Base-by-base conservation (phyloP, 2,888 invertebrate species). In the Erynnis tages region DNA sequence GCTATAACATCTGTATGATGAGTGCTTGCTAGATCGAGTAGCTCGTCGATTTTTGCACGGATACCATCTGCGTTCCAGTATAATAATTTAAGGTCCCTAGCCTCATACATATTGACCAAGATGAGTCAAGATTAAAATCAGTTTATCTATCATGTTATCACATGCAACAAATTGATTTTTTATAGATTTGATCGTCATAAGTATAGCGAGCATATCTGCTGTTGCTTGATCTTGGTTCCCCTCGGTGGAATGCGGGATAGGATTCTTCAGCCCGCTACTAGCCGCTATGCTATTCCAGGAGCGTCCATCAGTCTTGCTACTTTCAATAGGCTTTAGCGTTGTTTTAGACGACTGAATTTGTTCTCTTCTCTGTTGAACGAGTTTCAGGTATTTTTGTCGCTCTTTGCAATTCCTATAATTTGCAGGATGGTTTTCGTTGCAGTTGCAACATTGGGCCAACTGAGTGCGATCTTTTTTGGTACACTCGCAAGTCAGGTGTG, bases 381-480 rank as follows among this genome's bases (percentile, higher is more conserved):
- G 5, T 21, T 21, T 21, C 5, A 21, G 21, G 5, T 21, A 21
- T 21, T 21, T 21, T 5, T 21, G 21, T 21, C 21, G 21, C 14
- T 34, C 32, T 4, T 13, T 13, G n/a, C 13, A 29, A 16, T 30
- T n/a, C 10, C 17, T 3, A 19, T 43, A 54, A 32, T 54, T 54
- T 5, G 57, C 56, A 4, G 55, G 49, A 19, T 59, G 59, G 4
- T 53, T 25, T 35, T 55, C 43, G 14, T 53, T 32, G 23, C 55
- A 59, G n/a, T 59, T 59, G 17, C 54, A 57, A 21, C 55, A 59
- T 8, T n/a, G 23, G 1, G 59, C 59, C 1, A 53, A 53, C 16
- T 44, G 21, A 11, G 23, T 11, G 2, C 54, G 21, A 16, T 16
- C 32, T 8, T 34, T 34, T 3, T 34, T 34, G 8, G 8, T 34